Evolutionary conservation across 2,888 invertebrate species (phyloP).

Genomic region (Amblyteles armatorius): DNA sequence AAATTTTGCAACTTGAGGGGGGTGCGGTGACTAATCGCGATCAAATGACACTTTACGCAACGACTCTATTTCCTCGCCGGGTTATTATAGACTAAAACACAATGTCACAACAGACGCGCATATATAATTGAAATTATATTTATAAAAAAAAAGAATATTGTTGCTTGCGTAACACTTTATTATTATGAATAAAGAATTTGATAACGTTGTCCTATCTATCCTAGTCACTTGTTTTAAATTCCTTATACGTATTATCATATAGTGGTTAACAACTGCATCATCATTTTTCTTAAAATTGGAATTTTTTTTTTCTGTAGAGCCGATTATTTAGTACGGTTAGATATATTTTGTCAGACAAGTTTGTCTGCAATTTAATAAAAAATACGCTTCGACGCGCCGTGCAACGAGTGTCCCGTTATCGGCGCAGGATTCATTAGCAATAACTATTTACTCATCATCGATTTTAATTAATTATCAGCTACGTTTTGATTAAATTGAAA

Average conservation of each 20-base stretch:
- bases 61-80: slow-evolving; percentile 40
- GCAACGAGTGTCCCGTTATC: slow-evolving; percentile 57
- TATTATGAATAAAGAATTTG: slow-evolving; percentile 81
- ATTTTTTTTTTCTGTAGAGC: slow-evolving; percentile 64
- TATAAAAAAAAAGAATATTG: slow-evolving; percentile 40
- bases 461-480: slow-evolving; percentile 42
- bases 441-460: slow-evolving; percentile 43
- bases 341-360: slow-evolving; percentile 51
- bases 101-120: slow-evolving; percentile 39
- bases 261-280: slow-evolving; percentile 75
- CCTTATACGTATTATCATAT: slow-evolving; percentile 56
- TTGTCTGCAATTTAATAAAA: slow-evolving; percentile 56
- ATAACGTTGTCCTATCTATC: slow-evolving; percentile 82
- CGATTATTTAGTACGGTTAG: slow-evolving; percentile 68
- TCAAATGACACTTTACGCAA: slow-evolving; percentile 50
- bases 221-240: slow-evolving; percentile 77
- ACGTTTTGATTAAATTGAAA: slow-evolving; percentile 52
- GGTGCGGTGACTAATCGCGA: slow-evolving; percentile 27
- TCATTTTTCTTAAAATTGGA: slow-evolving; percentile 56
- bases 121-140: slow-evolving; percentile 2
- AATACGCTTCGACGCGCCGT: slow-evolving; percentile 53
- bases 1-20: slow-evolving; percentile 27
- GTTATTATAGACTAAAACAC: slow-evolving; percentile 43
- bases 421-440: slow-evolving; percentile 38
- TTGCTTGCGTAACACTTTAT: slow-evolving; percentile 37